These are phyloP conservation scores for Monopis laevigella DNA, from an alignment of 2,888 invertebrate species.

Conservation along the genomic window DNA sequence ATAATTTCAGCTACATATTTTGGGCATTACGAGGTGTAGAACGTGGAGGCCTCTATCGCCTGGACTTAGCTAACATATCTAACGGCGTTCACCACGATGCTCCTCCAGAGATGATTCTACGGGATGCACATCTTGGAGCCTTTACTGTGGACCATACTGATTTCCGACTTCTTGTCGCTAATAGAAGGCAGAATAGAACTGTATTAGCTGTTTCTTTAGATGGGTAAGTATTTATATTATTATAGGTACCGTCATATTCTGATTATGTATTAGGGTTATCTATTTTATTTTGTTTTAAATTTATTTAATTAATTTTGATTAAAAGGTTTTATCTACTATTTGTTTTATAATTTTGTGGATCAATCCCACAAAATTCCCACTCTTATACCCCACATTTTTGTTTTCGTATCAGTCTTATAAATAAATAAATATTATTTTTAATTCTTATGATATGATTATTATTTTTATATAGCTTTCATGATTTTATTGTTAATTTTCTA, in stretches of 20 bases:
- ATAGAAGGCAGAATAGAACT: slow-evolving; percentile 78
- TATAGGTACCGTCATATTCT: too few species aligned
- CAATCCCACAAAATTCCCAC: too few species aligned
- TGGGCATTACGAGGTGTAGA: slow-evolving; percentile 71
- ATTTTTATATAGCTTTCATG: background rate
- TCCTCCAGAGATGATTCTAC: slow-evolving; percentile 71
- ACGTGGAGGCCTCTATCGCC: slow-evolving; percentile 75
- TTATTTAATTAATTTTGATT: too few species aligned
- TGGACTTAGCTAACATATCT: slow-evolving; percentile 80
- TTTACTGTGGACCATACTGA: slow-evolving; percentile 86
- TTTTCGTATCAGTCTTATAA: too few species aligned
- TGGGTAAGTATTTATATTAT: slow-evolving; percentile 63
- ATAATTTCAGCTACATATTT: slow-evolving; percentile 75
- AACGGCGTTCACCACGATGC: slow-evolving; percentile 78
- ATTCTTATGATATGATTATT: too few species aligned
- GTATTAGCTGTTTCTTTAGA: slow-evolving; percentile 84
- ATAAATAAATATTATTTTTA: too few species aligned
- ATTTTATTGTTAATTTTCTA: slow-evolving; percentile 18
- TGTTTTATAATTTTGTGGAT: too few species aligned
- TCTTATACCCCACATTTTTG: too few species aligned
- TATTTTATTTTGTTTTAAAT: too few species aligned
- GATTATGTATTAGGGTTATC: too few species aligned
- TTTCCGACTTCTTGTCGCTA: slow-evolving; percentile 80
- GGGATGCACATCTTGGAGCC: slow-evolving; percentile 76
- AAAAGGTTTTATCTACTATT: too few species aligned